Base-by-base conservation (phyloP, 2,888 invertebrate genomes). In the Galerucella pusilla region DNA sequence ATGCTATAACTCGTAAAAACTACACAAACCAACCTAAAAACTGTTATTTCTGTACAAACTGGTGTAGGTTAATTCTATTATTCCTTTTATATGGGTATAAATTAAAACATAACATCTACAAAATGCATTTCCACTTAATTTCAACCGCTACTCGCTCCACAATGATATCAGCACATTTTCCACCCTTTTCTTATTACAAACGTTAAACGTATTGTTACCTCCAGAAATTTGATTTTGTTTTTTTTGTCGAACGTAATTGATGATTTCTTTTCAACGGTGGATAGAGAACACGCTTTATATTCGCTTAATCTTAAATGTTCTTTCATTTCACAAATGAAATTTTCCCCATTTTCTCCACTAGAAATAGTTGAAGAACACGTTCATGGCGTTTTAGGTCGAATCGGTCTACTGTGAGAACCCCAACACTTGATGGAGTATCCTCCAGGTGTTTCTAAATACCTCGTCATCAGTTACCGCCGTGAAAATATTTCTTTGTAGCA, bases 381-480 rank as follows among this genome's bases (percentile, higher is more conserved):
- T 65, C 14, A 16, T 42, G 45, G 64, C 64, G 64, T 65, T 65
- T 65, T 16, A 28, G 35, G 28, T 14, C n/a, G 61, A 61, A 6
- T 12, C 61, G 14, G 61, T 69, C 70, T 54, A 61, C 68, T 73
- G 78, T 78, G 78, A 74, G 78, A 78, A 78, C 68, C 64, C 71
- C 70, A 73, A 78, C 78, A 78, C 78, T 78, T 76, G 78, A 76
- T 73, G 68, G 68, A 75, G 67, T 71, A 73, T 74, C 72, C 78
- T 69, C 75, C 78, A 76, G 78, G 73, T 76, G 78, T 78, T 76
- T 68, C 73, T 75, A 74, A 77, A 75, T 71, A 72, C 77, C 75
- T 68, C 77, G 71, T 75, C 77, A 75, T 77, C 75, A 72, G 59
- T 73, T 71, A 75, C 73, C 63, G 46, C 46, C 74, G 65, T 65